These are phyloP conservation scores for Scortum barcoo DNA, from an alignment of 2,113 vertebrate species.

Conservation along the genomic window DNA sequence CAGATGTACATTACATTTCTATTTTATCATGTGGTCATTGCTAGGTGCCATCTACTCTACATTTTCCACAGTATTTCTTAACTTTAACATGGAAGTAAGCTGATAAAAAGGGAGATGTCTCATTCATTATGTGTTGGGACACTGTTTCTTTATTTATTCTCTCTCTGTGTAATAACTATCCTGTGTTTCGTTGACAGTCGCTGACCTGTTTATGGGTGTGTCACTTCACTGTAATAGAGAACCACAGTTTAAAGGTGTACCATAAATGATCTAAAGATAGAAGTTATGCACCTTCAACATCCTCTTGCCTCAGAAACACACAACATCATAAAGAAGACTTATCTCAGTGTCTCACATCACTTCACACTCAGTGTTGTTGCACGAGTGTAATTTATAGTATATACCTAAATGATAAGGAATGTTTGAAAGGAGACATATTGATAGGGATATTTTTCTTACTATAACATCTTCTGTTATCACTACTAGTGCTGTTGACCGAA, in stretches of 20 bases:
- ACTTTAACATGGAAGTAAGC: neutral
- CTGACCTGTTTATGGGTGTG: neutral
- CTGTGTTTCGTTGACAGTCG: neutral
- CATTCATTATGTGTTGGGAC: neutral
- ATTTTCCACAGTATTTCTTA: neutral
- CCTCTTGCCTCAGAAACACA: constrained; percentile 53
- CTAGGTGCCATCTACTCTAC: neutral
- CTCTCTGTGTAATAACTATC: neutral
- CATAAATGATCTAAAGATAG: constrained; percentile 21
- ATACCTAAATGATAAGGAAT: neutral
- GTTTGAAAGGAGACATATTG: neutral
- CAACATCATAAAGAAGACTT: neutral
- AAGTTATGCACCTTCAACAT: constrained; percentile 55
- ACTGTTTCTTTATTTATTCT: neutral
- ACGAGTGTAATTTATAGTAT: neutral
- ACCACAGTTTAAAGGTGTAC: constrained; percentile 8
- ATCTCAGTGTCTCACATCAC: neutral
- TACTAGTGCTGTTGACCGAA: too few species aligned
- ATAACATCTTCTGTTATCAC: too few species aligned
- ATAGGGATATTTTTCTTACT: too few species aligned
- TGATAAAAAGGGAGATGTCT: neutral
- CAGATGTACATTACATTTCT: neutral
- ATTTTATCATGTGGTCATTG: neutral
- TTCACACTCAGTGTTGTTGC: neutral
- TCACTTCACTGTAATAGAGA: constrained; percentile 15